phyloP scores from a whole-genome alignment of 2,113 vertebrate genomes.

The Egretta garzetta region DNA sequence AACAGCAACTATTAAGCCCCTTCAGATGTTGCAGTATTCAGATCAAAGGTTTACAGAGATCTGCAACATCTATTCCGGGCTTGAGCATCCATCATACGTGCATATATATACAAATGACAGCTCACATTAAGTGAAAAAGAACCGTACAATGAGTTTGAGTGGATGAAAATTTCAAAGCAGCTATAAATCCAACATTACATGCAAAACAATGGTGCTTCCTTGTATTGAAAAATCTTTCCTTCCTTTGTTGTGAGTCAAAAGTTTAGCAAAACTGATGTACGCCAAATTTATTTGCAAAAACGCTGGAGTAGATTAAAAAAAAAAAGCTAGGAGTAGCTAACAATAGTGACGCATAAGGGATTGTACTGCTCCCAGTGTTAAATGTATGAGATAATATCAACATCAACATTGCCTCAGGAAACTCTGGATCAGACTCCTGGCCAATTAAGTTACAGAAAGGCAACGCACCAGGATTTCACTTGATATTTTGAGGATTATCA shows the following conservation, averaged over 20 bases:
- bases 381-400: conserved; percentile 13
- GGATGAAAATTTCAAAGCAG: conserved; percentile 26
- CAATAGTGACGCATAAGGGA: conserved; percentile 10
- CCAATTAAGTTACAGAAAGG: neutral
- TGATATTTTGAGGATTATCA: neutral
- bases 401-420: neutral
- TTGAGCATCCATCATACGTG: neutral
- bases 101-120: neutral
- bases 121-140: neutral
- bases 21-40: conserved; percentile 3
- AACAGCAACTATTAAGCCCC: conserved; percentile 57
- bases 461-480: neutral
- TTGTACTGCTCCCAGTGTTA: neutral
- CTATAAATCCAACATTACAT: neutral
- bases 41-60: conserved; percentile 46
- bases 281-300: conserved; percentile 40
- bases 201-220: conserved; percentile 65
- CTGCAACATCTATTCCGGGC: neutral
- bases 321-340: neutral
- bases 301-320: neutral
- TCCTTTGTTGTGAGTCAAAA: conserved; percentile 63
- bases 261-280: conserved; percentile 11
- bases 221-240: conserved; percentile 71
- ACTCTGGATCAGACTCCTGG: neutral
- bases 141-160: neutral